Evolutionary conservation across 1,140 invertebrate genomes (phyloP), one percentile per base, ranked within the genome.

Genomic region (Micrasema minimum): DNA sequence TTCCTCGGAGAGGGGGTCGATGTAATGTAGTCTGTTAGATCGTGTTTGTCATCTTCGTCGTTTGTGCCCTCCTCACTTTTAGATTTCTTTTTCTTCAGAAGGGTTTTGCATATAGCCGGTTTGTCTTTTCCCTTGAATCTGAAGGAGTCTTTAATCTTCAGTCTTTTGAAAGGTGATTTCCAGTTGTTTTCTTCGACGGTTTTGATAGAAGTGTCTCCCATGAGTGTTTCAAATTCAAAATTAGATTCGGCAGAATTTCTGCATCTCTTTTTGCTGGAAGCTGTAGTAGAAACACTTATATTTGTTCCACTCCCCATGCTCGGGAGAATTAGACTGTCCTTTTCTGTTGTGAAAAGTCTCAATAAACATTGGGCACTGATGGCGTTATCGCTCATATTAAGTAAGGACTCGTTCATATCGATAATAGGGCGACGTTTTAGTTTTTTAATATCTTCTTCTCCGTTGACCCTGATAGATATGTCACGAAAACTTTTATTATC

Each of bases 101-200:
- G 16, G 3, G 76, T 79, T 76, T 85, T 83, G 71, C 82, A 83
- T 75, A 84, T 83, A 6, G 79, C 80, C 2, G 83, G 82, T 74
- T 79, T 79, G 69, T 79, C 84, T 71, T 71, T 75, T 2, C 66
- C 45, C 75, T 85, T 85, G 71, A 85, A 85, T 69, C 83, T 83
- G 73, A 85, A 85, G 0, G 83, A 85, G 74, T 85, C 83, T 75
- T 85, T 85, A 38, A 85, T 83, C 77, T 85, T 85, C 31, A 85
- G 74, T 71, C 82, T 79, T 78, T 85, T 85, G 22, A 85, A 84
- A 1, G 71, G 74, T 12, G 83, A 83, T 76, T 83, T 85, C 82
- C 83, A 85, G 66, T 83, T 79, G 23, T 79, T 80, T 23, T 84
- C 81, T 73, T 84, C 82, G 5, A 79, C 77, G 74, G 81, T 81